Base-by-base conservation (phyloP, 2,113 vertebrate species). In the Craseonycteris thonglongyai region DNA sequence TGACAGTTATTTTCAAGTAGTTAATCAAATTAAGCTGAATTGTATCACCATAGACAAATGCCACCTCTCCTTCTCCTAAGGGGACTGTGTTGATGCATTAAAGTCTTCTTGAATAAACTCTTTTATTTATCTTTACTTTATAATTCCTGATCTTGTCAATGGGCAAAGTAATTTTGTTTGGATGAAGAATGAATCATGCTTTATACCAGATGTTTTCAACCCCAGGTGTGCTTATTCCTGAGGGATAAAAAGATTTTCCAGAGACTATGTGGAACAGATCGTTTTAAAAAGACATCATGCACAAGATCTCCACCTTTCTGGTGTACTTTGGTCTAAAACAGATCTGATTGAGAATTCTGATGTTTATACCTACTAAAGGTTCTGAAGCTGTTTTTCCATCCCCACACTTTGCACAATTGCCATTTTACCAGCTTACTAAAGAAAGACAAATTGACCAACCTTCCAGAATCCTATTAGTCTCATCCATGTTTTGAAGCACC, bases 111-210 rank as follows among this genome's bases (percentile, higher is more conserved):
- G 35, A 90, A 93, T 86, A 86, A 94, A 89, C 15, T 76, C 18
- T 68, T 91, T 72, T 72, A 81, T 78, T 93, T 95, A 91, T 93
- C 47, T 95, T 91, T 42, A 80, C 72, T 87, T 84, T 61, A 24
- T 76, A 80, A 75, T 94, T 88, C 14, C 45, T 95, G 49, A 95
- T 51, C 54, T 91, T 96, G 58, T 88, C 76, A 95, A 51, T 4
- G 92, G 78, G 33, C 35, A 92, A 69, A 83, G 51, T 69, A 83
- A 72, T 72, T 91, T 40, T 69, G 1, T 80, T 72, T 79, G 49
- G 47, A 82, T 71, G 33, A 93, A 89, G 69, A 94, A 61, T 66
- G 85, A 90, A 61, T 71, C 24, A 28, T 80, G 26, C 11, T 82
- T 66, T 63, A n/a, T 56, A 89, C 40, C 12, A 66, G 45, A 47